Evolutionary conservation across 2,888 invertebrate species (phyloP), one percentile per base, ranked within the genome.

Genomic region (Heliconius charithonia): DNA sequence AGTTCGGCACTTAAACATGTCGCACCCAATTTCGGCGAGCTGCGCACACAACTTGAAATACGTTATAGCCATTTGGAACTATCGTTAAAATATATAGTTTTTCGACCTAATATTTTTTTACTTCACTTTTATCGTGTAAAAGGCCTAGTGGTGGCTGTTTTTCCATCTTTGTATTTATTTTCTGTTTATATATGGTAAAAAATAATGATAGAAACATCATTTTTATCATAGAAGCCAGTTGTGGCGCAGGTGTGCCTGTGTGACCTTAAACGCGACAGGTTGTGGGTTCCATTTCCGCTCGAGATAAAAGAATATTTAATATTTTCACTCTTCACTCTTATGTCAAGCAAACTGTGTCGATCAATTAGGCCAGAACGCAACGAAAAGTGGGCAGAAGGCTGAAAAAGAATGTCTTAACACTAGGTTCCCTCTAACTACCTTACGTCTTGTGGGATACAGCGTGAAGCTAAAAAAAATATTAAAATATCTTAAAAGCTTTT

Each of bases 1-100:
- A 90, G 89, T 89, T 89, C 85, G 87, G 84, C 88, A 87, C 89
- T 88, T 89, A 87, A 89, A 87, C 82, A 82, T 86, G 85, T 86
- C 85, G 72, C 80, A 84, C 83, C 70, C 79, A 75, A 73, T 79
- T 77, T 84, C 81, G 81, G 59, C 45, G 81, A 65, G 78, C 77
- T 29, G 41, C 41, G 71, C 76, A 78, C 78, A 77, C 79, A 65
- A 78, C 59, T 76, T 76, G 76, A 79, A 81, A 78, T 73, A 72
- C 70, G 72, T 76, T 69, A 78, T 78, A 51, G 59, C 65, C 37
- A 73, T 45, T 71, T 80, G 66, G 70, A 45, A 65, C 62, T 78
- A 62, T 62, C 73, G 78, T 74, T 74, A 78, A 78, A 78, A 56
- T 51, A 51, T 32, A 78, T 45, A 13, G n/a, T 41, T 67, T 59